Percentiles rank a stretch among this genome's conserved stretches.
Evolutionary conservation across 1,140 invertebrate genomes (phyloP).

Genomic region (Cherax destructor): DNA sequence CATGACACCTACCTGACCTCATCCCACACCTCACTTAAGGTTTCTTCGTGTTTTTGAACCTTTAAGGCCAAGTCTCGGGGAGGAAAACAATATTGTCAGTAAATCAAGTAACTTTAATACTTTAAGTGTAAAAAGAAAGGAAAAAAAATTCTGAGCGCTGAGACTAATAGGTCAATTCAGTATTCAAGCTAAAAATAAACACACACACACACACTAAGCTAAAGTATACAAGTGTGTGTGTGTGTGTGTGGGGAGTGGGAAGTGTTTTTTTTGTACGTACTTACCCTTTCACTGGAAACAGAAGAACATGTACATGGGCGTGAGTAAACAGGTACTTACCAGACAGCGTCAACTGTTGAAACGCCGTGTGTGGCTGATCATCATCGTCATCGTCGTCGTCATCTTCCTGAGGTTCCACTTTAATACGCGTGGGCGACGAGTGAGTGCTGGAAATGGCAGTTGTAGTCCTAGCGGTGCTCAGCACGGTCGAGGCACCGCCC

Average conservation of each 20-base stretch:
- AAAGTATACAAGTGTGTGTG: neutral
- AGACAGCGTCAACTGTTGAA: slow-evolving; percentile 51
- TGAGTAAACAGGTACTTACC: neutral
- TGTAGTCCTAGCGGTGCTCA: neutral
- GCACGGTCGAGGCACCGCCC: slow-evolving; percentile 1
- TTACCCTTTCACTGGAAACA: slow-evolving; percentile 7
- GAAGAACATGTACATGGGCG: neutral
- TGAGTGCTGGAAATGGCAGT: slow-evolving; percentile 15
- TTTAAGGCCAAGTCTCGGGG: too few species aligned
- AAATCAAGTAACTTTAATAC: too few species aligned
- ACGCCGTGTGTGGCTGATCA: neutral
- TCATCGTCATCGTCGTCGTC: slow-evolving; percentile 60
- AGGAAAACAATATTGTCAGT: too few species aligned
- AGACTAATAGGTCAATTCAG: too few species aligned
- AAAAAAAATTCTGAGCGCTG: too few species aligned
- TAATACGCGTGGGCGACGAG: slow-evolving; percentile 29
- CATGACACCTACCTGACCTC: too few species aligned
- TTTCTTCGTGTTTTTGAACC: too few species aligned
- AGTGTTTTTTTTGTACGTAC: neutral
- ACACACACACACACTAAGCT: too few species aligned
- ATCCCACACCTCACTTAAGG: too few species aligned
- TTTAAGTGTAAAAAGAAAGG: too few species aligned
- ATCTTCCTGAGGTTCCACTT: slow-evolving; percentile 22
- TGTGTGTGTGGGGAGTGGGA: neutral
- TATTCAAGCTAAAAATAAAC: too few species aligned